These are phyloP conservation scores for Crenuchus spilurus DNA, from an alignment of 2,797 vertebrate species.

Conservation along the genomic window DNA sequence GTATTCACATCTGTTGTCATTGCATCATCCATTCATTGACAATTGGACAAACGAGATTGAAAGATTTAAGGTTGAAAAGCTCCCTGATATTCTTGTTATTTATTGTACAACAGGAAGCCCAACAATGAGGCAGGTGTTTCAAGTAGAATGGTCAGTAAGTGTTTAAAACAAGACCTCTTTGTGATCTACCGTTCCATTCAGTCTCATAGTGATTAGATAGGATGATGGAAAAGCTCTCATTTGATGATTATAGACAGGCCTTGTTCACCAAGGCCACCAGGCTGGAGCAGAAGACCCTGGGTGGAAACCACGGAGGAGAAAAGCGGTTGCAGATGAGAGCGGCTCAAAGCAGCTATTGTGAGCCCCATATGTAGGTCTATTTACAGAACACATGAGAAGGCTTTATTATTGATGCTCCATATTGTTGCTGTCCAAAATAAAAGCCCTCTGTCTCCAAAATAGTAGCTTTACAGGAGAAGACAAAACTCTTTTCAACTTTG, in stretches of 20 bases:
- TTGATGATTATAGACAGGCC: background rate
- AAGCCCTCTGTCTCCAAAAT: too few species aligned
- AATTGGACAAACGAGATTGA: too few species aligned
- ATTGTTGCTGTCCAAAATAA: too few species aligned
- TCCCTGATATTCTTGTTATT: too few species aligned
- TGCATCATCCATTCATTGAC: too few species aligned
- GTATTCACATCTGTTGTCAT: too few species aligned
- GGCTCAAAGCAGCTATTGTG: background rate
- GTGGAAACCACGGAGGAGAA: background rate
- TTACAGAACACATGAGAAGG: conserved; percentile 5
- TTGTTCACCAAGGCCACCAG: conserved; percentile 20
- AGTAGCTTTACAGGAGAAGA: too few species aligned
- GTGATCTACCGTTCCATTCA: background rate
- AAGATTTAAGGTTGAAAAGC: background rate
- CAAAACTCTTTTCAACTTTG: too few species aligned
- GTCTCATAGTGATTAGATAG: background rate
- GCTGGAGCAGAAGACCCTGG: conserved; percentile 1
- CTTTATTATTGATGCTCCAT: conserved; percentile 1
- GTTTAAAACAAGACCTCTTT: background rate
- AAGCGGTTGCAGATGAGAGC: background rate
- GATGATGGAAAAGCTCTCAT: background rate
- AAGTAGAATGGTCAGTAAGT: background rate
- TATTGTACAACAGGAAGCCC: too few species aligned
- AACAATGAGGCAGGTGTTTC: background rate
- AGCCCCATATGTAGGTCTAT: background rate